Evolutionary conservation across 2,113 vertebrate genomes (phyloP).

Genomic region (Coracopsis vasa): DNA sequence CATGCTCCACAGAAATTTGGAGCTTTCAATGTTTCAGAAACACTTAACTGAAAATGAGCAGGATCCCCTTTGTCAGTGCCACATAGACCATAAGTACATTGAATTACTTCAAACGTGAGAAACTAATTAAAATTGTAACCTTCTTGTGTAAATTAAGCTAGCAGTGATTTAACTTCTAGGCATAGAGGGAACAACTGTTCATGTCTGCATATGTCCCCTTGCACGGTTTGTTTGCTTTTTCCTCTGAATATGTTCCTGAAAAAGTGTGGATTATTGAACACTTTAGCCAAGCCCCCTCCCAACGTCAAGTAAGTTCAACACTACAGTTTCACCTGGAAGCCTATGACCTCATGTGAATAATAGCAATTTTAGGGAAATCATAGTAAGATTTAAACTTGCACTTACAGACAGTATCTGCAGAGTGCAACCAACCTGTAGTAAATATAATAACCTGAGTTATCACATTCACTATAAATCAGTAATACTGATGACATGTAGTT

Average conservation of each 20-base stretch:
- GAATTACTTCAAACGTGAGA: neutral
- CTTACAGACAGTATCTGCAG: neutral
- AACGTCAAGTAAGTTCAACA: neutral
- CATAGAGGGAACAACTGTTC: neutral
- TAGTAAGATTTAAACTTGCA: neutral
- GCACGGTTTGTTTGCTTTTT: neutral
- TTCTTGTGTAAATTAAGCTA: neutral
- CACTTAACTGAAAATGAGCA: neutral
- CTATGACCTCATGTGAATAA: rapidly evolving
- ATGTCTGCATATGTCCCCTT: neutral
- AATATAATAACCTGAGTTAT: neutral
- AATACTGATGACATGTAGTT: neutral
- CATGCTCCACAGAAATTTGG: neutral
- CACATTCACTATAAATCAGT: neutral
- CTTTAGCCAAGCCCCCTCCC: neutral
- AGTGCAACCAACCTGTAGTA: rapidly evolving
- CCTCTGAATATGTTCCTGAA: neutral
- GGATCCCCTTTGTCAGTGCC: neutral
- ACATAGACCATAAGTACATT: neutral
- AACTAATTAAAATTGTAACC: neutral
- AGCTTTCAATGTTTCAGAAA: neutral
- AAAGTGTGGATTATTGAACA: neutral
- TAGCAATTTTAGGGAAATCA: neutral
- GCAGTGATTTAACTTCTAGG: neutral
- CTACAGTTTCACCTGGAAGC: neutral